A percentile compares a stretch with the other conserved stretches of the same genome.
Conservation (phyloP, 2,113 vertebrate genomes). For the Meles meles region DNA sequence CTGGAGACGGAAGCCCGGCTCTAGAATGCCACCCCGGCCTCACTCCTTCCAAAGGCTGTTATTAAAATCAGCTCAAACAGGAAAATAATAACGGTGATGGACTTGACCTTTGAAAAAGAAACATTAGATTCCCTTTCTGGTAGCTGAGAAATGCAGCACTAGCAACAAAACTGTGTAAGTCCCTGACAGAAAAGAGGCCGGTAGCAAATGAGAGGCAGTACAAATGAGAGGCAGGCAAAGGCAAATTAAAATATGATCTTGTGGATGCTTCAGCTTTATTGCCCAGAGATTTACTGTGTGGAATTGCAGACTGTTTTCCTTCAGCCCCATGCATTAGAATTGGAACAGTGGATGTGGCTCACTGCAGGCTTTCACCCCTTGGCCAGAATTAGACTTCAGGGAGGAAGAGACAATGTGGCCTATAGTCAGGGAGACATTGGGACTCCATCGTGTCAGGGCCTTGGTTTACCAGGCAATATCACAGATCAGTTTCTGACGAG, state of each 20-base stretch:
- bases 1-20: background rate
- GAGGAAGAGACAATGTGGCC: background rate
- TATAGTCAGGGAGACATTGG: background rate
- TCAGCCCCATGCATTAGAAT: background rate
- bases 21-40: background rate
- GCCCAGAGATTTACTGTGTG: background rate
- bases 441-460: background rate
- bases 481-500: background rate
- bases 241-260: slow-evolving; percentile 52
- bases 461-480: background rate
- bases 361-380: background rate
- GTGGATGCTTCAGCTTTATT: slow-evolving; percentile 44
- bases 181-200: slow-evolving; percentile 40
- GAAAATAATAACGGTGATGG: slow-evolving; percentile 77
- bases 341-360: background rate
- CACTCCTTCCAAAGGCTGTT: slow-evolving; percentile 31
- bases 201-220: background rate
- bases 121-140: slow-evolving; percentile 73
- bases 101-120: slow-evolving; percentile 80
- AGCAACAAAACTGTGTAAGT: slow-evolving; percentile 48
- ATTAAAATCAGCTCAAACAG: slow-evolving; percentile 69
- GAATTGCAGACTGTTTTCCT: background rate
- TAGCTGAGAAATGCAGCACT: slow-evolving; percentile 62
- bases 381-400: background rate
- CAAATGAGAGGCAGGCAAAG: slow-evolving; percentile 43